These are phyloP conservation scores for Valencia hispanica DNA, from an alignment of 2,797 vertebrate genomes.

Conservation along the genomic window DNA sequence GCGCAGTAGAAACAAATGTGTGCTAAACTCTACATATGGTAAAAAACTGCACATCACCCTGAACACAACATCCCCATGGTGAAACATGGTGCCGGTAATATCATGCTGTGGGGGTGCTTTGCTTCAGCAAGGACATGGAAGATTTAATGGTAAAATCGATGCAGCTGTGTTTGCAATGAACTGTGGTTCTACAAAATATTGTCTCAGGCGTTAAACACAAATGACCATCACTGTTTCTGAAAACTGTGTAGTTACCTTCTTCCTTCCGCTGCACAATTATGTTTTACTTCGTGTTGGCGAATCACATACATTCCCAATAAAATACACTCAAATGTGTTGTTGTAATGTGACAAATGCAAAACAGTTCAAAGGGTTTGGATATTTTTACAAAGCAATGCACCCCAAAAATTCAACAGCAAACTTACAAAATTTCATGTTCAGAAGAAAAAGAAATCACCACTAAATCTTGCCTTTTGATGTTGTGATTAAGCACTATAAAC, in stretches of 20 bases:
- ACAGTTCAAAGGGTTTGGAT: not conserved
- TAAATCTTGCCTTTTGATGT: conserved; percentile 6
- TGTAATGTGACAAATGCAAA: not conserved
- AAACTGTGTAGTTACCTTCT: no score
- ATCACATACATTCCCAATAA: not conserved
- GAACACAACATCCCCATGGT: not conserved
- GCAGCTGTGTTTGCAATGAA: not conserved
- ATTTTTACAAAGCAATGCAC: not conserved
- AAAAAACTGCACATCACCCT: not conserved
- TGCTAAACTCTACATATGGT: not conserved
- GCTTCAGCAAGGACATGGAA: not conserved
- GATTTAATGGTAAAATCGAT: not conserved
- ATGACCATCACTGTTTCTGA: not conserved
- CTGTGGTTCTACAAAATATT: not conserved
- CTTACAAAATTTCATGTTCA: not conserved
- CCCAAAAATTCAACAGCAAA: not conserved
- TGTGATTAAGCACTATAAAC: conserved; percentile 34
- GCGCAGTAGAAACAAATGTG: not conserved
- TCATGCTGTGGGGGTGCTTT: not conserved
- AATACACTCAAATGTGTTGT: not conserved
- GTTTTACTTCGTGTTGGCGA: not conserved
- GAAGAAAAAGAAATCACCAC: not conserved
- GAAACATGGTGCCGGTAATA: not conserved
- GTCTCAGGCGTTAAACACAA: not conserved
- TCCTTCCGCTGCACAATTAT: no score